These are phyloP conservation scores for Chelon labrosus DNA, from an alignment of 2,797 vertebrate species.

Conservation along the genomic window DNA sequence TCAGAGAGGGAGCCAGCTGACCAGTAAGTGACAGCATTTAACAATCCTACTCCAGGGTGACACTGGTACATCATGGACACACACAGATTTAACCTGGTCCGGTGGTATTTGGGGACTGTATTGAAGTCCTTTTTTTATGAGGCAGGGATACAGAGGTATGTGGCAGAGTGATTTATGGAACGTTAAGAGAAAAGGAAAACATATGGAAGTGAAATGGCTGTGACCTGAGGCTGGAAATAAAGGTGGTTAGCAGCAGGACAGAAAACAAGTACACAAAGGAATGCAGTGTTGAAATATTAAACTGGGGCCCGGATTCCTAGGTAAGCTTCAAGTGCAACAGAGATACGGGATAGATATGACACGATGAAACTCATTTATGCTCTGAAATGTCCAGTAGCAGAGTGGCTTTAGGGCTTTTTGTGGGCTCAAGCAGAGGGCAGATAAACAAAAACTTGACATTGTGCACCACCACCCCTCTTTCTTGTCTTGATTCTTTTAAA, in stretches of 20 bases:
- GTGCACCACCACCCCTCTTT: constrained; percentile 3
- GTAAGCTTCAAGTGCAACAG: constrained; percentile 51
- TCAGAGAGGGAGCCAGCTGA: constrained; percentile 39
- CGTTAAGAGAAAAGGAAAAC: constrained; percentile 42
- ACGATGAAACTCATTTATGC: constrained; percentile 46
- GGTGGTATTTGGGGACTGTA: constrained; percentile 26
- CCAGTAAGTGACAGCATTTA: constrained; percentile 59
- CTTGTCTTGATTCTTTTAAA: constrained; percentile 22
- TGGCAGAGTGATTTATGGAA: constrained; percentile 11
- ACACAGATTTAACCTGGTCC: constrained; percentile 10
- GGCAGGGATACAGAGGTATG: background rate
- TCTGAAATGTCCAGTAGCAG: constrained; percentile 31
- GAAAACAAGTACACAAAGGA: constrained; percentile 46
- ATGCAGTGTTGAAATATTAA: constrained; percentile 50
- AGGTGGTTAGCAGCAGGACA: constrained; percentile 40
- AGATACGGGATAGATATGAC: constrained; percentile 58
- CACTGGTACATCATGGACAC: constrained; percentile 29
- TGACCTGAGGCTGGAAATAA: constrained; percentile 45
- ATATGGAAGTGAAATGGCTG: constrained; percentile 26
- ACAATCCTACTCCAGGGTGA: constrained; percentile 45
- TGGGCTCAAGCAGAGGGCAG: constrained; percentile 1
- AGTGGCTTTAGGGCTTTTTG: constrained; percentile 29
- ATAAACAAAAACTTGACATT: constrained; percentile 43
- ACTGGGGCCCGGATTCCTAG: constrained; percentile 29
- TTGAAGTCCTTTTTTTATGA: constrained; percentile 21